Percentiles rank a stretch among this genome's conserved stretches.
Evolutionary conservation across 1,140 invertebrate species (phyloP).

Genomic region (Cydia fagiglandana): DNA sequence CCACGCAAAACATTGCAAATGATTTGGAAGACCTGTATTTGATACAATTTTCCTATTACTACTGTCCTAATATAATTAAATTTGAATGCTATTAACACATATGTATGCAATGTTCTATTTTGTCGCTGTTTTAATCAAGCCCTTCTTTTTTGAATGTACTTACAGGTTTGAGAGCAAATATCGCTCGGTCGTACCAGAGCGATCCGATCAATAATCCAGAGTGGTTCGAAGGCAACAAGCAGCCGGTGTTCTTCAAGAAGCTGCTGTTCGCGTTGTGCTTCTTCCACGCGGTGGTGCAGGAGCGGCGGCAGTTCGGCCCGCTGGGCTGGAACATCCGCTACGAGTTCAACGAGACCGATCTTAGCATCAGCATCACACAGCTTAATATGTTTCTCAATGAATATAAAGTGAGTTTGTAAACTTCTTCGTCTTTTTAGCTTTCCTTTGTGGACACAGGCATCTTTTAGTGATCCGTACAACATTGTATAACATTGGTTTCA

Average conservation of each 20-base stretch:
- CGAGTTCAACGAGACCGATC: conserved; percentile 97
- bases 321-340: conserved; percentile 98
- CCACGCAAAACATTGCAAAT: too few relatives aligned
- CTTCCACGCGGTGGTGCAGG: conserved; percentile 95
- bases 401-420: conserved; percentile 80
- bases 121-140: neutral
- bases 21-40: too few relatives aligned
- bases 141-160: neutral
- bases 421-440: neutral
- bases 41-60: too few relatives aligned
- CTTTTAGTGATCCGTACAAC: too few relatives aligned
- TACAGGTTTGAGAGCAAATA: conserved; percentile 85
- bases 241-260: conserved; percentile 89
- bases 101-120: too few relatives aligned
- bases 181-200: conserved; percentile 88
- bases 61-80: too few relatives aligned
- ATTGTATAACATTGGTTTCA: too few relatives aligned
- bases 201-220: conserved; percentile 93
- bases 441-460: too few relatives aligned
- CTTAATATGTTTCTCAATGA: conserved; percentile 94
- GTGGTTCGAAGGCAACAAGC: conserved; percentile 92
- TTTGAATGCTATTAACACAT: too few relatives aligned
- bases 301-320: conserved; percentile 94
- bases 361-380: conserved; percentile 92
- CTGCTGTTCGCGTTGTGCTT: conserved; percentile 95